Conservation (phyloP, 1,140 invertebrate genomes). For the Drosophila athabasca region DNA sequence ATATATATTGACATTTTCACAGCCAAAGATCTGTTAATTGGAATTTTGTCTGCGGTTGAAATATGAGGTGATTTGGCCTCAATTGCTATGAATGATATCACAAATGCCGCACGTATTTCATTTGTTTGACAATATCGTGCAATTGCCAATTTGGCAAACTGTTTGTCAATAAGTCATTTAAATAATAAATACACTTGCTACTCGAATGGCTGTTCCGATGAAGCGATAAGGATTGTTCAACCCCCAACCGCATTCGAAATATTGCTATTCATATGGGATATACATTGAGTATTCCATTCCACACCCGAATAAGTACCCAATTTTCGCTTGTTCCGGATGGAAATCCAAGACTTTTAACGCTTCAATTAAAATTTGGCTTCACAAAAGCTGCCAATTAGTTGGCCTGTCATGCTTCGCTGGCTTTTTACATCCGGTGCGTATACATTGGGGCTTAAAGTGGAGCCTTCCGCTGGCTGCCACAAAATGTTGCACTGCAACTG, state of each 20-base stretch:
- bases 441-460: slow-evolving; percentile 13
- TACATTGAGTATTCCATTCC: too few relatives aligned
- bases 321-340: background rate
- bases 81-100: slow-evolving; percentile 24
- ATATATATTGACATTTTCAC: slow-evolving; percentile 12
- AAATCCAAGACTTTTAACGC: background rate
- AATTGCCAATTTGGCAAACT: slow-evolving; percentile 52
- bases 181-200: slow-evolving; percentile 16
- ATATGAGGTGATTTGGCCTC: slow-evolving; percentile 11
- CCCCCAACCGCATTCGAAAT: background rate
- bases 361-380: background rate
- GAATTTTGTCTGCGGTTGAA: slow-evolving; percentile 8
- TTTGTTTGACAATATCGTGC: slow-evolving; percentile 45
- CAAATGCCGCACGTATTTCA: slow-evolving; percentile 12
- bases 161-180: slow-evolving; percentile 38
- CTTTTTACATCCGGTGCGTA: slow-evolving; percentile 16
- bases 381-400: slow-evolving; percentile 15
- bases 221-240: background rate
- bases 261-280: slow-evolving; percentile 6
- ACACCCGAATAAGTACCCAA: too few relatives aligned
- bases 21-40: slow-evolving; percentile 21
- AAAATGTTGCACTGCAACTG: slow-evolving; percentile 14
- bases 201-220: slow-evolving; percentile 20
- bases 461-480: slow-evolving; percentile 4
- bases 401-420: background rate